Evolutionary conservation across 2,797 vertebrate species (phyloP), one percentile per base, ranked within the genome.

Genomic region (Clamator glandarius): DNA sequence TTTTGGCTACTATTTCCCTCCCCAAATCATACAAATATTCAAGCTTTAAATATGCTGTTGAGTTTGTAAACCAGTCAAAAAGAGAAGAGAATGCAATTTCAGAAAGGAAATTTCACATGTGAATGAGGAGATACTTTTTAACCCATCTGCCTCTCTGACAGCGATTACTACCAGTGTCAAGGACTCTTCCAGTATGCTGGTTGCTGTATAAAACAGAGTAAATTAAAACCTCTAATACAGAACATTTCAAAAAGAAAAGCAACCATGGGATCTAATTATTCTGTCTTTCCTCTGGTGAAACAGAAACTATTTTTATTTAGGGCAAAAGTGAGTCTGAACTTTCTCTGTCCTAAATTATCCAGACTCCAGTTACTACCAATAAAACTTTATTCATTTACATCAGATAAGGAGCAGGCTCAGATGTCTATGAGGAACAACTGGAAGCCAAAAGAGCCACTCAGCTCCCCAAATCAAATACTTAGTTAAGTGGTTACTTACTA

Each of bases 111-210:
- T 44, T 11, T 59, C 44, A 59, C 6, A 4, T 33, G 11, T 7
- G 18, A 13, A 13, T 18, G 12, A 76, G 24, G 63, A 25, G 18
- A 18, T 17, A 18, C 3, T 69, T 69, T 58, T n/a, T 42, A 35
- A 75, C 15, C 14, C 8, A 7, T 48, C 33, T 63, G 8, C 25
- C 21, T 39, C 17, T 44, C 39, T 2, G 1, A 15, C 3, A 24
- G 8, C 18, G 29, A n/a, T 54, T 68, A 6, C 16, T 20, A 8
- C 11, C 8, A 9, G 7, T 3, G 11, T 4, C 3, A 3, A 41
- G 11, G n/a, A 25, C 5, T 11, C 20, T 50, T 54, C 29, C 54
- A 15, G 2, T 31, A 5, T 23, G 19, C 25, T 64, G 11, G 4
- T 25, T 46, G 8, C 20, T 57, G 15, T 8, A 12, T 6, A 41